Evolutionary conservation across 2,888 invertebrate species (phyloP).

Genomic region (Hyposoter didymator): DNA sequence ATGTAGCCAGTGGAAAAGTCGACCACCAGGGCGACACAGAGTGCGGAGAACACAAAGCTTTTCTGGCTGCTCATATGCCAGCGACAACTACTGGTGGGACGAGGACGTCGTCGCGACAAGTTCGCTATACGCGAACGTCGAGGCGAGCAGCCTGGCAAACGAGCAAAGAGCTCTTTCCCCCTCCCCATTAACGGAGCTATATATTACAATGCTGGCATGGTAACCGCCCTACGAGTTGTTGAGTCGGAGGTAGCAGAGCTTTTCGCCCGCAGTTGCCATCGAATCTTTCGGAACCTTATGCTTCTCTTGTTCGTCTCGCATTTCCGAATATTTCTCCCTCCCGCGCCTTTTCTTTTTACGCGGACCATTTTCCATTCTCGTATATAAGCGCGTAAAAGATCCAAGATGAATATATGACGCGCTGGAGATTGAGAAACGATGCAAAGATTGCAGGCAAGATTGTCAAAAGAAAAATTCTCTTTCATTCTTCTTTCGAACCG

Average conservation of each 20-base stretch:
- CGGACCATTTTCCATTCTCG: not conserved
- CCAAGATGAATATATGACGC: not conserved
- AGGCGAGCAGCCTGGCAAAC: slow-evolving; percentile 41
- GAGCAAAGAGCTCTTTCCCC: slow-evolving; percentile 39
- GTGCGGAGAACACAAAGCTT: slow-evolving; percentile 28
- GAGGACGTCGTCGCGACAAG: slow-evolving; percentile 41
- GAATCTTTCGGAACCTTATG: slow-evolving; percentile 31
- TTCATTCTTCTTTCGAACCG: not conserved
- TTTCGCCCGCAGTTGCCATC: slow-evolving; percentile 28
- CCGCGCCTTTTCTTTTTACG: not conserved
- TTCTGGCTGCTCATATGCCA: slow-evolving; percentile 25
- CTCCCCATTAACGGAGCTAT: slow-evolving; percentile 36
- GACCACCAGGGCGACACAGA: not conserved
- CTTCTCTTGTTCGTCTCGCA: not conserved
- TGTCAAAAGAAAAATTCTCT: not conserved
- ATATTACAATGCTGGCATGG: slow-evolving; percentile 48
- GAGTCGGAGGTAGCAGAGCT: slow-evolving; percentile 22
- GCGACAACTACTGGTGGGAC: slow-evolving; percentile 20
- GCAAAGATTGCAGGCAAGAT: not conserved
- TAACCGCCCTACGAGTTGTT: slow-evolving; percentile 43
- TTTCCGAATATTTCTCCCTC: not conserved
- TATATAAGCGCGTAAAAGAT: not conserved
- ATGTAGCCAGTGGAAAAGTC: slow-evolving; percentile 17
- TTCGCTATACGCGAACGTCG: slow-evolving; percentile 35
- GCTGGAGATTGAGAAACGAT: not conserved